Base-by-base conservation (phyloP, 2,113 vertebrate species). In the Taurulus bubalis region DNA sequence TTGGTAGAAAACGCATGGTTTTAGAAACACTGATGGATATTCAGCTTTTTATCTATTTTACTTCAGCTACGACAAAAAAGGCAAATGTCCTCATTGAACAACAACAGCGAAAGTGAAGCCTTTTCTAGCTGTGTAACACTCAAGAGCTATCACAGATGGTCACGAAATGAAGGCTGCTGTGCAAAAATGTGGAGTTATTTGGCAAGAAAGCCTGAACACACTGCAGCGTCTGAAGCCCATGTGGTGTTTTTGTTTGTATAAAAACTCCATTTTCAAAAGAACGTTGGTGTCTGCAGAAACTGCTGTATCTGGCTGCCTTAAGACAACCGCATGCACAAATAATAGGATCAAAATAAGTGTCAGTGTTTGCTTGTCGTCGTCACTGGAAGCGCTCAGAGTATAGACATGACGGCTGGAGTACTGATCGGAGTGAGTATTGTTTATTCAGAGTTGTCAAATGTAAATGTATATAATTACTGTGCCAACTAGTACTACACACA, bases 221-320 rank as follows among this genome's bases (percentile, higher is more conserved):
- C 77, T 56, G 38, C 62, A 66, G 51, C 3, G 5, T 53, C 69
- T 75, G 69, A 88, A 62, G 59, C 65, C 64, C 79, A 83, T 80
- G 80, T 74, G 77, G 60, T 73, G 74, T 51, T 75, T 49, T 67
- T 59, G 36, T 79, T 87, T 81, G 70, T 75, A 67, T 71, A 53
- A 56, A 65, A 36, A 53, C 16, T 49, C 22, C 20, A 4, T 40
- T 81, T 75, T 65, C 49, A 63, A 73, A 83, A 71, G 68, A 82
- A 65, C 36, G 34, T 75, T 32, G 45, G 38, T 64, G 79, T 58
- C 75, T 53, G 42, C 8, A 14, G 36, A 51, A 73, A 71, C 51
- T 55, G 53, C 63, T 55, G 53, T 47, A 4, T 34, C 74, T 72
- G 65, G 3, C 22, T 14, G 2, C 40, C 24, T 69, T 72, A 38